phyloP scores from a whole-genome alignment of 2,113 vertebrate species.

The Cynocephalus volans region DNA sequence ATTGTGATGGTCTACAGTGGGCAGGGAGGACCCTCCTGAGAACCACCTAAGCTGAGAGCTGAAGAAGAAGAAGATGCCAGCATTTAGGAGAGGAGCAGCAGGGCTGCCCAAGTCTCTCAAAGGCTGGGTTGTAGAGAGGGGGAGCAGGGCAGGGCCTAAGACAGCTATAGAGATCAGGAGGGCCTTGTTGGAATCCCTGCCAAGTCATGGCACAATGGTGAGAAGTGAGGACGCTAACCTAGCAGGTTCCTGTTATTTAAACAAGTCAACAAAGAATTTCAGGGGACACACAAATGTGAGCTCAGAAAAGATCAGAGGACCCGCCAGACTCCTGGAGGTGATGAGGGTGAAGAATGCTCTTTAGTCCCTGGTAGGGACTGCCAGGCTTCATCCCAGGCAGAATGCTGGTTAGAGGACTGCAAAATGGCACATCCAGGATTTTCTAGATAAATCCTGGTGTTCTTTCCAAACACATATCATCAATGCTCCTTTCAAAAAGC shows the following conservation, averaged over 20 bases:
- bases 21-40: too few relatives aligned
- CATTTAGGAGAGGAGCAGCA: not conserved
- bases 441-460: not conserved
- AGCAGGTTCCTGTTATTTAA: not conserved
- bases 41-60: not conserved
- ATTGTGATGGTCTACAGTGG: too few relatives aligned
- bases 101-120: not conserved
- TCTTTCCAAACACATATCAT: not conserved
- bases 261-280: not conserved
- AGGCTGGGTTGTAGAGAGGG: not conserved
- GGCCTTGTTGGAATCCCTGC: not conserved
- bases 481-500: not conserved
- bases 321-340: not conserved
- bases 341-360: rapidly evolving
- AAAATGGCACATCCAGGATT: not conserved
- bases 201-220: not conserved
- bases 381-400: not conserved
- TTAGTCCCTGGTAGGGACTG: not conserved
- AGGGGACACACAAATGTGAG: not conserved
- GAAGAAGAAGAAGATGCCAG: not conserved
- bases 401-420: rapidly evolving
- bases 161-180: too few relatives aligned
- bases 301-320: not conserved
- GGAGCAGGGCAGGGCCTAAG: not conserved
- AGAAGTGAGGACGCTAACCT: too few relatives aligned